Base-by-base conservation (phyloP, 2,797 vertebrate genomes). In the Moxostoma hubbsi region DNA sequence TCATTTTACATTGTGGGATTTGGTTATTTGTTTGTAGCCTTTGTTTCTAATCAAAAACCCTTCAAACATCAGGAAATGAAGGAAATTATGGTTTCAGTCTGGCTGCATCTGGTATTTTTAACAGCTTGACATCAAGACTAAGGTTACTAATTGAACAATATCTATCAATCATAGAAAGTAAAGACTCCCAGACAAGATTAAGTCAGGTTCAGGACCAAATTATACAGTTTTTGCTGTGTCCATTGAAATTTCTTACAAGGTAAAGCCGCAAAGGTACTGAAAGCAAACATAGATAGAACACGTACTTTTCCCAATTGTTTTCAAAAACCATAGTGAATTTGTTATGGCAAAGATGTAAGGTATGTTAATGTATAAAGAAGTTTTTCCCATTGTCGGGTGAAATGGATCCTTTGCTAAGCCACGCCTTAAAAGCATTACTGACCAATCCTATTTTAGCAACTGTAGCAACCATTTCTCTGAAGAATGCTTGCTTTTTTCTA, bases 101-200 rank as follows among this genome's bases (percentile, higher is more conserved):
- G 58, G 74, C 53, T 49, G 45, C 16, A 58, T 76, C 74, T 66
- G 63, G 15, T 66, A 57, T 75, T 66, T 66, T 75, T 54, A 36
- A 57, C 16, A 47, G 63, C 16, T 66, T 66, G 63, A 16, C 63
- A 43, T 36, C 8, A 16, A 61, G 16, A 59, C 45, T 59, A 46
- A 77, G 64, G 53, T 50, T 58, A 49, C 46, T 50, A 59, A 68
- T 59, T 13, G 53, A 68, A 68, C 64, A 24, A 50, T 77, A 65
- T 75, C 50, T 65, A 68, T 77, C 54, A 77, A 68, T 77, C 57
- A 68, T 18, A 59, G 18, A 67, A 61, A 45, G 45, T 43, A 36
- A 67, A 76, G 13, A 16, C 57, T 68, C 54, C 46, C 12, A 76
- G 46, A 58, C 63, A 13, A 50, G 43, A 68, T 68, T 10, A 8